phyloP scores from a whole-genome alignment of 1,140 invertebrate species.

The Drosophila nikananu region DNA sequence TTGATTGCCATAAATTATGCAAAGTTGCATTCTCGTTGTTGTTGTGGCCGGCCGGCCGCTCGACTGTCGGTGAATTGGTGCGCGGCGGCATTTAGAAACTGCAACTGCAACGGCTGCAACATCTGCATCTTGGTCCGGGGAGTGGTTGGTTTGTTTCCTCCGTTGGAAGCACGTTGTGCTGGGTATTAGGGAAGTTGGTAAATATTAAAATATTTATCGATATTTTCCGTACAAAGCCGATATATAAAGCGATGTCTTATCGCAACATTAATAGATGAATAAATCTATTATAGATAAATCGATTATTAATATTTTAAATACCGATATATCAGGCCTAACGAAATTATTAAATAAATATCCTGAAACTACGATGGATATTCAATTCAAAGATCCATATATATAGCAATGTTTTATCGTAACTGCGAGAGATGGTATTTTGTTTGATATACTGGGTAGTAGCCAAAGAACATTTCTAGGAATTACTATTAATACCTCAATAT shows the following conservation, averaged over 20 bases:
- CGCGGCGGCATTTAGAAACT: constrained; percentile 62
- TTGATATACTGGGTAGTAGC: too few relatives aligned
- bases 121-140: constrained; percentile 37
- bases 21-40: constrained; percentile 57
- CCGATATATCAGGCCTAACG: background rate
- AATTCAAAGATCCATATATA: too few relatives aligned
- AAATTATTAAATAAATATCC: background rate
- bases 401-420: too few relatives aligned
- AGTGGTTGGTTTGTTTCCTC: constrained; percentile 45
- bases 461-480: background rate
- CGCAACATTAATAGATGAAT: background rate
- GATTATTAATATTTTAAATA: background rate
- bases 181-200: background rate
- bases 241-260: background rate
- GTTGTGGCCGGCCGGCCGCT: constrained; percentile 6
- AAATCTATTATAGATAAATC: background rate
- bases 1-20: constrained; percentile 73
- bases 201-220: background rate
- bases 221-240: background rate
- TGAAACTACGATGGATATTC: too few relatives aligned
- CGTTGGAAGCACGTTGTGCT: background rate
- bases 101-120: constrained; percentile 33
- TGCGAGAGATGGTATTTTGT: too few relatives aligned
- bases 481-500: background rate
- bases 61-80: constrained; percentile 55